These are phyloP conservation scores for Numenius arquata DNA, from an alignment of 2,113 vertebrate genomes.

Conservation along the genomic window DNA sequence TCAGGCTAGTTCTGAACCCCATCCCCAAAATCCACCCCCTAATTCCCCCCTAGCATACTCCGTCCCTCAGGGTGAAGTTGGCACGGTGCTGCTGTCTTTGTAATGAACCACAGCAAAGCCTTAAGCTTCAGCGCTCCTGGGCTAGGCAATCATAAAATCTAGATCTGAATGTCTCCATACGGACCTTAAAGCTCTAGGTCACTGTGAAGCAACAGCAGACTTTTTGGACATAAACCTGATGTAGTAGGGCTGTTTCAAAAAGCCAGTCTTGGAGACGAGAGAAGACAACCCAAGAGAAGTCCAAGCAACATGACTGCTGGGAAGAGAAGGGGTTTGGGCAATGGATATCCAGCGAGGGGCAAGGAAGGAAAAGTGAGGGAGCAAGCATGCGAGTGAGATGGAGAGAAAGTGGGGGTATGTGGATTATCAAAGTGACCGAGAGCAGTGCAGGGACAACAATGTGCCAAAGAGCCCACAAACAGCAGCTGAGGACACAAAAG, in stretches of 20 bases:
- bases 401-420: not conserved
- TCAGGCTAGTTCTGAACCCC: not conserved
- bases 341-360: not conserved
- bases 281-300: not conserved
- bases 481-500: not conserved
- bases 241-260: not conserved
- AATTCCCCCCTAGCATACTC: rapidly evolving
- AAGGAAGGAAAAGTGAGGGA: not conserved
- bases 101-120: not conserved
- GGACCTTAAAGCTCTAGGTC: not conserved
- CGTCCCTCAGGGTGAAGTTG: not conserved
- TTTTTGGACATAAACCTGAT: not conserved
- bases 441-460: rapidly evolving
- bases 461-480: not conserved
- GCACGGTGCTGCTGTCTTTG: not conserved
- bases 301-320: not conserved
- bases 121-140: not conserved
- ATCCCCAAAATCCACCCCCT: not conserved
- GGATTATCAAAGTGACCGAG: not conserved
- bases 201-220: rapidly evolving
- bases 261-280: not conserved
- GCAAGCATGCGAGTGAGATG: not conserved
- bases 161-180: not conserved
- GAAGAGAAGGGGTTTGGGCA: not conserved
- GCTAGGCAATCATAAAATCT: not conserved